These are phyloP conservation scores for Ischnura elegans DNA, from an alignment of 2,888 invertebrate genomes.

Conservation along the genomic window DNA sequence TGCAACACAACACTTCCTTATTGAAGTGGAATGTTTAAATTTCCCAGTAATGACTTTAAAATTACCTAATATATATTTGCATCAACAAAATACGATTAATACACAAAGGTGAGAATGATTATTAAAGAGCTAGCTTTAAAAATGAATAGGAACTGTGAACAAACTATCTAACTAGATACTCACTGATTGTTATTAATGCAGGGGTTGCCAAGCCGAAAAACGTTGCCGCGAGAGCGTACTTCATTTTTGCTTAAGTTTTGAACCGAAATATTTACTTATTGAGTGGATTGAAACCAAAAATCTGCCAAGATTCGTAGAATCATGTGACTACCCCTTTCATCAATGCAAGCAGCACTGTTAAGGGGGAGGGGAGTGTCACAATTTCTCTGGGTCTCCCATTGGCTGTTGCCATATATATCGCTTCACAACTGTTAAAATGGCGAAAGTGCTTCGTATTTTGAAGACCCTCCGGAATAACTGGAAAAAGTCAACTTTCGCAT, in stretches of 20 bases:
- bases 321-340: conserved; percentile 15
- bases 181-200: conserved; percentile 73
- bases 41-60: too few species aligned
- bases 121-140: too few species aligned
- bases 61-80: too few species aligned
- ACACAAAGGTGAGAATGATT: too few species aligned
- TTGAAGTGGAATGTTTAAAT: too few species aligned
- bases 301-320: conserved; percentile 12
- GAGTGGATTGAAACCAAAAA: not conserved
- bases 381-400: not conserved
- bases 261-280: not conserved
- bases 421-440: conserved; percentile 75
- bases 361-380: conserved; percentile 44
- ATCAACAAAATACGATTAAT: too few species aligned
- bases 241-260: conserved; percentile 78
- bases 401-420: conserved; percentile 6
- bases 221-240: conserved; percentile 81
- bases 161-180: conserved; percentile 71
- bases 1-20: too few species aligned
- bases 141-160: too few species aligned
- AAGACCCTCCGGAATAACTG: conserved; percentile 89
- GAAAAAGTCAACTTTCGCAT: conserved; percentile 91
- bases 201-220: conserved; percentile 75
- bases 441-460: conserved; percentile 82
- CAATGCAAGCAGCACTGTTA: not conserved